These are phyloP conservation scores for Peribatodes rhomboidaria DNA, from an alignment of 2,888 invertebrate genomes.

Conservation along the genomic window DNA sequence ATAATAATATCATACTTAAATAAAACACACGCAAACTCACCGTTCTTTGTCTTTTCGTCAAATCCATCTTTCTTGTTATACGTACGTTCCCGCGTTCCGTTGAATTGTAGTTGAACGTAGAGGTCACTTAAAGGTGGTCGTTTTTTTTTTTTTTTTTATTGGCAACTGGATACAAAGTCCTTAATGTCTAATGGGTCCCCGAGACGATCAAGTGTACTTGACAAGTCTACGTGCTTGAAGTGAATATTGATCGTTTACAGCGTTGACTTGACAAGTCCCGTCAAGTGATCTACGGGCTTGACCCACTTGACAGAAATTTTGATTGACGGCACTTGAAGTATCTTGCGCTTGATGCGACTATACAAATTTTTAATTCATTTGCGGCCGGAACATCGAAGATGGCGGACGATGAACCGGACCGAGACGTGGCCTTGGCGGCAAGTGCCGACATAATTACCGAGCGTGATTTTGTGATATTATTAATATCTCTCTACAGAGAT, in stretches of 20 bases:
- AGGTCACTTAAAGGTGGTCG: too few species aligned
- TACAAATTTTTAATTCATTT: constrained; percentile 39
- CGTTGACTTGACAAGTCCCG: constrained; percentile 41
- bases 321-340: constrained; percentile 41
- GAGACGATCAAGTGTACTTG: background rate
- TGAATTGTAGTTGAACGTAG: background rate
- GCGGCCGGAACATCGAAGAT: constrained; percentile 30
- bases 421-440: constrained; percentile 43
- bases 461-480: constrained; percentile 42
- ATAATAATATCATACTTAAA: too few species aligned
- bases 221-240: background rate
- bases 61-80: constrained; percentile 60
- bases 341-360: constrained; percentile 41
- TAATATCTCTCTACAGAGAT: constrained; percentile 43
- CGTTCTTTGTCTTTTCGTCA: constrained; percentile 66
- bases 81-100: background rate
- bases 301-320: constrained; percentile 40
- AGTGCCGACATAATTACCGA: constrained; percentile 44
- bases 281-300: constrained; percentile 29
- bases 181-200: too few species aligned
- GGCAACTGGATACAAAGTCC: too few species aligned
- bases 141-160: too few species aligned
- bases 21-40: constrained; percentile 55
- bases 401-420: constrained; percentile 36
- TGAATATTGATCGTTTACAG: constrained; percentile 41